Percentiles rank a stretch among this genome's conserved stretches.
Evolutionary conservation across 2,113 vertebrate genomes (phyloP).

Genomic region (Odobenus rosmarus): DNA sequence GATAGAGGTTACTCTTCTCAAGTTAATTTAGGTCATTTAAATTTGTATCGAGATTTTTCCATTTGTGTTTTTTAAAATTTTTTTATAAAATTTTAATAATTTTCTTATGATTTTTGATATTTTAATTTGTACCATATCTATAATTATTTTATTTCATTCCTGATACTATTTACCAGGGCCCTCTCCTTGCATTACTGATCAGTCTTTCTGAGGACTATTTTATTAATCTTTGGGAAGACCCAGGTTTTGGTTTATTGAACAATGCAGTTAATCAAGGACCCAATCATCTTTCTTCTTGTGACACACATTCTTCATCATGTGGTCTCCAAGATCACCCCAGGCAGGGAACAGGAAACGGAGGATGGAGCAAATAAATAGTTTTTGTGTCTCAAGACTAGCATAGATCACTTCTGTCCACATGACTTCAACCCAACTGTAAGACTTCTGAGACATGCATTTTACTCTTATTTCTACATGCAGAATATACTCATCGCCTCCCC

Average conservation of each 20-base stretch:
- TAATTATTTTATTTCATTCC: neutral
- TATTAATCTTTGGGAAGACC: neutral
- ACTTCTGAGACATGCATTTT: neutral
- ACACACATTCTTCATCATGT: neutral
- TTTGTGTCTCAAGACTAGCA: neutral
- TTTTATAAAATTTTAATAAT: slow-evolving; percentile 24
- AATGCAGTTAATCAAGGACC: neutral
- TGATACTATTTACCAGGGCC: neutral
- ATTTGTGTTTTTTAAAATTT: neutral
- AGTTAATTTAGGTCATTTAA: slow-evolving; percentile 3
- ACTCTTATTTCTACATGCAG: neutral
- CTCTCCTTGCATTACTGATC: neutral
- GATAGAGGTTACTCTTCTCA: neutral
- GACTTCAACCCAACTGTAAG: neutral
- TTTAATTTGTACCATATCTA: neutral
- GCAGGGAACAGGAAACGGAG: neutral
- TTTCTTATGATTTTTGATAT: neutral
- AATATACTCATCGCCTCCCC: neutral
- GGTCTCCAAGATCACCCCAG: neutral
- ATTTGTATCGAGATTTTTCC: neutral
- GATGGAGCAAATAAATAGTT: neutral
- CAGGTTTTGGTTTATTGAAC: neutral
- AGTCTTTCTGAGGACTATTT: neutral
- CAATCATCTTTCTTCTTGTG: neutral
- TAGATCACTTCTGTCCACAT: neutral